Evolutionary conservation across 1,140 invertebrate species (phyloP).

Genomic region (Gyrodactylus bullatarudis): DNA sequence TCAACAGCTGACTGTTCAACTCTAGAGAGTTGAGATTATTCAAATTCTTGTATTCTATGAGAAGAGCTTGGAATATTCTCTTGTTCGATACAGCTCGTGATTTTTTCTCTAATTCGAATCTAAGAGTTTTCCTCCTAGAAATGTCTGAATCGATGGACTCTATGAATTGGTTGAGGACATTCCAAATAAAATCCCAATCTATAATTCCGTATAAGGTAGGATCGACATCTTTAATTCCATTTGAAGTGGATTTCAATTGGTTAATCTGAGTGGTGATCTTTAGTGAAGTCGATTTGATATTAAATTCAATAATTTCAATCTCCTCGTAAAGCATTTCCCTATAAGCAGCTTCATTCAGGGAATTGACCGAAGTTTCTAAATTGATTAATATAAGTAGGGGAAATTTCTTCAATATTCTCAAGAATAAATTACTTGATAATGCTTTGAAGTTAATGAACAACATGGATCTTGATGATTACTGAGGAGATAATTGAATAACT

Average conservation of each 20-base stretch:
- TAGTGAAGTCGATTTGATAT: background rate
- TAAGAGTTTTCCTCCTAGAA: too few species aligned
- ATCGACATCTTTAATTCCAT: background rate
- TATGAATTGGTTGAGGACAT: background rate
- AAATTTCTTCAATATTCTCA: too few species aligned
- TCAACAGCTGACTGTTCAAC: too few species aligned
- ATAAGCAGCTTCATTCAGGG: background rate
- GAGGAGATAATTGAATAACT: background rate
- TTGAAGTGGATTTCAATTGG: background rate
- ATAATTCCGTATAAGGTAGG: background rate
- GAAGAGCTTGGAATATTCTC: too few species aligned
- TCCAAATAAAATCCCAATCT: background rate
- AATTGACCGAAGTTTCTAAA: too few species aligned
- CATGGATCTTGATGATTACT: background rate
- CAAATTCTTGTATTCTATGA: too few species aligned
- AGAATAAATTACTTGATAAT: background rate
- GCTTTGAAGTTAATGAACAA: background rate
- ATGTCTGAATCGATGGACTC: too few species aligned
- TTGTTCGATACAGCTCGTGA: too few species aligned
- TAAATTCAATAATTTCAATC: background rate
- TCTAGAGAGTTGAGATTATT: too few species aligned
- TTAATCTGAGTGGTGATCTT: background rate
- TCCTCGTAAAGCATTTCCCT: background rate
- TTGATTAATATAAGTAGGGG: too few species aligned
- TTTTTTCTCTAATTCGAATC: too few species aligned